These are phyloP conservation scores for Festucalex cinctus DNA, from an alignment of 2,113 vertebrate species.

Conservation along the genomic window DNA sequence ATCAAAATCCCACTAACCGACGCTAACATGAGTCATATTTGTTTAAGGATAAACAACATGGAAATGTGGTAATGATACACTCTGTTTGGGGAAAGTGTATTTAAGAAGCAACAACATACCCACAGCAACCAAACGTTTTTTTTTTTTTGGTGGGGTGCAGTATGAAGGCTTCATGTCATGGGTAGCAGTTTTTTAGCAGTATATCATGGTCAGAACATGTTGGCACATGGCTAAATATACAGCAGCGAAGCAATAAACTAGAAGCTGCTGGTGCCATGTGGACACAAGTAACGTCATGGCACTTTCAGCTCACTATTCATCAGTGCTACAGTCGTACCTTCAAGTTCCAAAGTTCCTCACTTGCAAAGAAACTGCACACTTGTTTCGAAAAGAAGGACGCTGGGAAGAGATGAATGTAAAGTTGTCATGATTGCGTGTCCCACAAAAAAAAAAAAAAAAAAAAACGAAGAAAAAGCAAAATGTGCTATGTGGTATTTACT, in stretches of 20 bases:
- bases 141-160: background rate
- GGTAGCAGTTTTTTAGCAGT: background rate
- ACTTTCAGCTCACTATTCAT: background rate
- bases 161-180: slow-evolving; percentile 2
- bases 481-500: background rate
- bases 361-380: background rate
- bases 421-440: background rate
- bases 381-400: background rate
- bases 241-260: background rate
- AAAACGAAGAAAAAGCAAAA: background rate
- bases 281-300: slow-evolving; percentile 2
- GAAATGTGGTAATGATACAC: slow-evolving; percentile 28
- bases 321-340: background rate
- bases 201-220: slow-evolving; percentile 4
- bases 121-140: background rate
- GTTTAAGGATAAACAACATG: slow-evolving; percentile 18
- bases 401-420: background rate
- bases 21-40: slow-evolving; percentile 2
- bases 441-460: background rate
- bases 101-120: slow-evolving; percentile 2
- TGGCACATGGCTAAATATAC: slow-evolving; percentile 1
- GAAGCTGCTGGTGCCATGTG: background rate
- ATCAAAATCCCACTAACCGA: background rate
- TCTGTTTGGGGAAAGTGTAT: slow-evolving; percentile 5
- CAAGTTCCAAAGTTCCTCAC: background rate